Evolutionary conservation across 1,140 invertebrate species (phyloP), one percentile per base, ranked within the genome.

Genomic region (Asbolus verrucosus): DNA sequence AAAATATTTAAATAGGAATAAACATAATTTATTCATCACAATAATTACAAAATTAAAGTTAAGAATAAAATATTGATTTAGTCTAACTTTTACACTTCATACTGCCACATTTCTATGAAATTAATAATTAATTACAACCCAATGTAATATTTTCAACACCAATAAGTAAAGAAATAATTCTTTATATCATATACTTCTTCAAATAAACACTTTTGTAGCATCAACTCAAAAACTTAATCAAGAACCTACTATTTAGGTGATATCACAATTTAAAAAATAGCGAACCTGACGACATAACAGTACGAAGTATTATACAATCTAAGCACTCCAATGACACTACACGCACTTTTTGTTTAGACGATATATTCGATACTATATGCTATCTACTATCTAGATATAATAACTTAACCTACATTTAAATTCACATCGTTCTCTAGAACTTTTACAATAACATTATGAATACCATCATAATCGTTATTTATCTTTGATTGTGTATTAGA

Each of bases 261-360:
- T 63, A 63, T 63, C 61, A 63, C 61, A 63, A 63, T 39, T 63
- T 41, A 63, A 63, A 54, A 54, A 13, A 50, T 54, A 54, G 46
- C 46, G 21, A 54, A 54, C 21, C 46, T 54, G 46, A 54, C 46
- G 46, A 54, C 46, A 54, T 54, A 72, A 75, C 71, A 76, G 75
- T 76, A 78, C 72, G 72, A 78, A 76, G 76, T 65, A 68, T 74
- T 74, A 69, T 70, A 76, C 75, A 77, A 67, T 77, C 73, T 77
- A 79, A 78, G 75, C 78, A 76, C 76, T 78, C 72, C 78, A 78
- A 72, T 75, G 73, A 79, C 69, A 79, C 79, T 80, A 80, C 78
- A 79, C 77, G 75, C 77, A 76, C 67, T 75, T 76, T 79, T 76
- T n/a, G n/a, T 76, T 73, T 72, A 73, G 68, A 76, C 67, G 68